Evolutionary conservation across 2,113 vertebrate genomes (phyloP), one percentile per base, ranked within the genome.

Genomic region (Archilochus colubris): DNA sequence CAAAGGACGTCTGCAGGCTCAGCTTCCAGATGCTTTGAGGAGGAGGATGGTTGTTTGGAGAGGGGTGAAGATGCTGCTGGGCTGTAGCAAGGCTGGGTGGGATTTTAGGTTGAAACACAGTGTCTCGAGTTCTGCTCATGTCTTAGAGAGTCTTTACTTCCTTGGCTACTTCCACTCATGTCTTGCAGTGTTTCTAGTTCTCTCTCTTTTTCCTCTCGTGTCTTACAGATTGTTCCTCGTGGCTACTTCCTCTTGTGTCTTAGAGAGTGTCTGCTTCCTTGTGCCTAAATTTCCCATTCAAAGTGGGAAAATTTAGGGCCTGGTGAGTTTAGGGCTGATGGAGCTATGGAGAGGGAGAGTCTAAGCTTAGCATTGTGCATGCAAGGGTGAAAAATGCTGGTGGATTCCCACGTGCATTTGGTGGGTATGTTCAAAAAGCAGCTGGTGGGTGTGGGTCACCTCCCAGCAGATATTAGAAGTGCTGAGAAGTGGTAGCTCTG

Each of bases 1-100:
- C 2, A 22, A 72, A 69, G 2, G 4, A 59, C 48, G 86, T 88
- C 76, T 91, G 86, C 62, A 73, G 36, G 1, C 17, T 86, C 80
- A 0, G 57, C 51, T 74, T 70, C 94, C 89, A 93, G 91, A 91
- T 88, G 88, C 75, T 94, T 48, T 2, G 2, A 72, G 27, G 86
- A 72, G 27, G 86, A 43, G 59, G 31, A 33, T 0, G 1, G 80
- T 36, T 70, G 16, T 72, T 57, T 14, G 3, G 54, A 82, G 43
- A 59, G 28, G 7, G 1, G 7, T 1, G 9, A 2, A 63, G 58
- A 64, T 0, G 2, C 38, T 14, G 21, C 13, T 50, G 88, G 82
- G 72, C 80, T 58, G 85, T 82, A 82, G 31, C 31, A 27, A 23
- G 79, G 62, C 69, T 75, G 51, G 6, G n/a, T 6, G 43, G 19